Base-by-base conservation (phyloP, 2,113 vertebrate genomes). In the Mustela lutreola region DNA sequence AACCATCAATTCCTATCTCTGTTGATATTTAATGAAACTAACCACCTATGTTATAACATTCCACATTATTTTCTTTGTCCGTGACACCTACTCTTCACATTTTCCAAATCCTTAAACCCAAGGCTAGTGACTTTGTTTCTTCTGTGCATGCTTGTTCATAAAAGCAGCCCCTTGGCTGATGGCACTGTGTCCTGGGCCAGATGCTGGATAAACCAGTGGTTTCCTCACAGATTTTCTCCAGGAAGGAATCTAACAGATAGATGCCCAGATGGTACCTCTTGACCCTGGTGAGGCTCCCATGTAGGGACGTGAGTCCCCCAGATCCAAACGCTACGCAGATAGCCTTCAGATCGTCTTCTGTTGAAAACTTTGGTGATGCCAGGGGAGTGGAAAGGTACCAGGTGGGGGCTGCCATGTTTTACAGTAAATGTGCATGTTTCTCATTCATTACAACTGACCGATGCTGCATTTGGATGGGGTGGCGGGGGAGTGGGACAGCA, bases 131-230 rank as follows among this genome's bases (percentile, higher is more conserved):
- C 21, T 60, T 33, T 62, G 7, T 78, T 18, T 39, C 11, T 31
- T 39, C 62, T 19, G 4, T 12, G 67, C 14, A 31, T 18, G 22
- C 18, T 36, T 5, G 5, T 85, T 58, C 8, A 45, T 31, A 24
- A 2, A 58, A 45, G 15, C 31, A 53, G 3, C 31, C 42, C 1
- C 3, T 67, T 12, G 8, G 3, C 7, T 5, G 48, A 26, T 11
- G 0, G 3, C 2, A 15, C n/a, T 7, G n/a, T 8, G 8, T 5
- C 26, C 5, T 11, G 11, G 12, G 14, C 14, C 5, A 0, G 21
- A 14, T 16, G 45, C 73, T 16, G 15, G 36, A 28, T 5, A 31
- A 3, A 11, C 11, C 16, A 2, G 24, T 19, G n/a, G 28, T 21
- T 28, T n/a, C 28, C 28, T 60, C 4, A 3, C 0, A 18, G n/a